phyloP scores from a whole-genome alignment of 1,140 invertebrate genomes.

The Plutomurus gul region DNA sequence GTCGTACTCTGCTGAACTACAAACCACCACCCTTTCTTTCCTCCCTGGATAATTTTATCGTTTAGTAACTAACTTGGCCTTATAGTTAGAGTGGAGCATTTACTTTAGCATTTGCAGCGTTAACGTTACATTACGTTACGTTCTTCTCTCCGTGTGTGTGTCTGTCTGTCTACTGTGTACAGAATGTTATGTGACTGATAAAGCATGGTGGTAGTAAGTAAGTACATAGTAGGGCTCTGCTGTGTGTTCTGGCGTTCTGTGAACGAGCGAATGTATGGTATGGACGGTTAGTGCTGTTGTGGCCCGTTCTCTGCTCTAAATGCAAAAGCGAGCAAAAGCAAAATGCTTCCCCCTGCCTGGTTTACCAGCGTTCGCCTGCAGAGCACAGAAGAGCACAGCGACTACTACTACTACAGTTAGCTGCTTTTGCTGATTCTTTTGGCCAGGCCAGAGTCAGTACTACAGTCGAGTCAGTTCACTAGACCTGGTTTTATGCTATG shows the following conservation, averaged over 20 bases:
- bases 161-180: no score
- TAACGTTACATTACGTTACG: conserved; percentile 16
- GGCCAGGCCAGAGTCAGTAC: neutral
- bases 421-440: conserved; percentile 22
- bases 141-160: no score
- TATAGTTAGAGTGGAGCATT: conserved; percentile 11
- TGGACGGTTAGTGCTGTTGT: no score
- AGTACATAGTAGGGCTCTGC: no score
- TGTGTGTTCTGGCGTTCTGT: no score
- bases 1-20: neutral
- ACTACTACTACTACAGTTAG: neutral
- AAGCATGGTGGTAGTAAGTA: no score
- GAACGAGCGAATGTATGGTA: no score
- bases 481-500: neutral
- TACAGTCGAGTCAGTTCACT: neutral
- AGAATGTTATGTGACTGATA: conserved; percentile 1
- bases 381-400: neutral
- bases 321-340: conserved; percentile 10
- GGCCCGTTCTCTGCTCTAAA: neutral
- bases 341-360: conserved; percentile 20
- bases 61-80: neutral
- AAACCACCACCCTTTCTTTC: conserved; percentile 26
- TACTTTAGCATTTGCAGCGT: neutral
- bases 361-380: neutral
- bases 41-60: conserved; percentile 35